Percentiles rank a stretch among this genome's conserved stretches.
These are phyloP conservation scores for Nansenia antarctica DNA, from an alignment of 2,113 vertebrate species.

Conservation along the genomic window DNA sequence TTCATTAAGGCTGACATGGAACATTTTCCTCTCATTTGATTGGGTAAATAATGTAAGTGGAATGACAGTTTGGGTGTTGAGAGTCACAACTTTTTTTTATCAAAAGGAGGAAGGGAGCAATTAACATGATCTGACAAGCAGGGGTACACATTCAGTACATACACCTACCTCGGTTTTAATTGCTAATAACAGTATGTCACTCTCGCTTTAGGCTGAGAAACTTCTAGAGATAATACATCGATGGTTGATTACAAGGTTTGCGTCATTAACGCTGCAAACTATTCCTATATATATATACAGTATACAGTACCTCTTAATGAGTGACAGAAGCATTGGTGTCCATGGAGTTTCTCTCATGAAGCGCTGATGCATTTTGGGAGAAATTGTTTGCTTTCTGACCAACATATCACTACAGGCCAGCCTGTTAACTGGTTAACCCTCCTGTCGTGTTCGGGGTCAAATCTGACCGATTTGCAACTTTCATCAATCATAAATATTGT, in stretches of 20 bases:
- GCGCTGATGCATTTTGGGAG: background rate
- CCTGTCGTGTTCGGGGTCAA: too few relatives aligned
- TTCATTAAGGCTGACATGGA: slow-evolving; percentile 68
- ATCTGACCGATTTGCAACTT: too few relatives aligned
- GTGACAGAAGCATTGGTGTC: background rate
- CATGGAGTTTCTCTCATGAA: background rate
- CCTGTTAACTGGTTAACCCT: too few relatives aligned
- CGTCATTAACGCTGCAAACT: background rate
- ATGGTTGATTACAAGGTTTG: slow-evolving; percentile 21
- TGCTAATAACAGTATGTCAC: slow-evolving; percentile 16
- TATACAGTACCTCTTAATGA: too few relatives aligned
- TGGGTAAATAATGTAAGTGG: slow-evolving; percentile 69
- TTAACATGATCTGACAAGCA: slow-evolving; percentile 66
- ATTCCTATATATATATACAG: too few relatives aligned
- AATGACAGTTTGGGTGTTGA: slow-evolving; percentile 50
- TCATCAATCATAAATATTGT: too few relatives aligned
- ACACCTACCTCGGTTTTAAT: slow-evolving; percentile 14
- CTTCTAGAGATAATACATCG: background rate
- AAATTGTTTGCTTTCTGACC: background rate
- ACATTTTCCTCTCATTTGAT: slow-evolving; percentile 72
- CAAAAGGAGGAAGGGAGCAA: slow-evolving; percentile 61
- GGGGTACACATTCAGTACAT: slow-evolving; percentile 34
- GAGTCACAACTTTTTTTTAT: slow-evolving; percentile 66
- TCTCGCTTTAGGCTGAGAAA: slow-evolving; percentile 6
- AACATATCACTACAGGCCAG: too few relatives aligned